phyloP scores from a whole-genome alignment of 2,113 vertebrate species.

The Columba livia region DNA sequence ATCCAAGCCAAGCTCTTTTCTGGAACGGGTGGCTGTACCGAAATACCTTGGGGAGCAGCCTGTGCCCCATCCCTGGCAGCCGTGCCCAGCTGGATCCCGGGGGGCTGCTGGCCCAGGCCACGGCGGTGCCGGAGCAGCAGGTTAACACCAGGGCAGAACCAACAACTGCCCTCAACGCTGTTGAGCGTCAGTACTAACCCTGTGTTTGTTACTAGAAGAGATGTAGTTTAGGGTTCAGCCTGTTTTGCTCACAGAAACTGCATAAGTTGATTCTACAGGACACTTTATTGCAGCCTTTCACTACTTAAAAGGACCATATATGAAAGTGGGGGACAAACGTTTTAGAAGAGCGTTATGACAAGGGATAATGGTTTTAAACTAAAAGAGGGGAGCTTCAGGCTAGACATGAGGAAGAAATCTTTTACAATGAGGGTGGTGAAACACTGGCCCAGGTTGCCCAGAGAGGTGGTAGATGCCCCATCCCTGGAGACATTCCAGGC shows the following conservation, averaged over 20 bases:
- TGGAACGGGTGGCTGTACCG: background rate
- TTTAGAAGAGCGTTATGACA: no score
- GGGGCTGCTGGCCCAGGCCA: background rate
- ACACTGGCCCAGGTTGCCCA: no score
- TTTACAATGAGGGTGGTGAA: no score
- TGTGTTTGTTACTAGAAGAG: background rate
- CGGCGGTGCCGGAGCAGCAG: rapidly evolving
- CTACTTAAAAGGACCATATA: no score
- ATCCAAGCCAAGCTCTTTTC: background rate
- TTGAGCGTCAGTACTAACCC: background rate
- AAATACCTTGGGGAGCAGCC: background rate
- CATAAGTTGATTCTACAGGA: background rate
- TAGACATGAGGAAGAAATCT: no score
- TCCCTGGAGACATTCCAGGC: no score
- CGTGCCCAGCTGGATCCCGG: rapidly evolving
- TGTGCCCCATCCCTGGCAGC: background rate
- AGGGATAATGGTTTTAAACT: no score
- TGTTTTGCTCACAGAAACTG: background rate
- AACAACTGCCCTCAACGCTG: background rate
- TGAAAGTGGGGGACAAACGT: no score
- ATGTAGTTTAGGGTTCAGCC: background rate
- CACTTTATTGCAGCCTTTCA: no score
- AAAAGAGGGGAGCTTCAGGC: no score
- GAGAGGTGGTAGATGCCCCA: no score
- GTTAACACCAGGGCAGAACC: background rate